phyloP scores from a whole-genome alignment of 2,888 invertebrate species.

The Cephus rjabovi region DNA sequence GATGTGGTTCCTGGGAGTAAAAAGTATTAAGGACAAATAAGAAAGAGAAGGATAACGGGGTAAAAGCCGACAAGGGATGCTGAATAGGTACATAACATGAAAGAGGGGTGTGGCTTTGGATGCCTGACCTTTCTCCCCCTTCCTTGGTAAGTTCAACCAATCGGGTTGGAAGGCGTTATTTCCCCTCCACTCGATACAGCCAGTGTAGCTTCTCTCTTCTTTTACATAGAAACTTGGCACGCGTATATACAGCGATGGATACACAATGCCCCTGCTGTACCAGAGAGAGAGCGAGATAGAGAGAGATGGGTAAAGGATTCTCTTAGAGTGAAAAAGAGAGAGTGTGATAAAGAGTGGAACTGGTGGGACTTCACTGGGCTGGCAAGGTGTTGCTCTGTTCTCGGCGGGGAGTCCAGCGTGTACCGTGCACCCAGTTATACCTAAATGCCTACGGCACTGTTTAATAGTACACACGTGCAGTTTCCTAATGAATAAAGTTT shows the following conservation, averaged over 20 bases:
- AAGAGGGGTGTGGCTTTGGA: neutral
- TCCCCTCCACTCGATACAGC: constrained; percentile 18
- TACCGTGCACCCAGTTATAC: constrained; percentile 51
- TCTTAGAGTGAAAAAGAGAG: constrained; percentile 5
- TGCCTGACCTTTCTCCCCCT: neutral
- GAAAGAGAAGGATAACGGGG: neutral
- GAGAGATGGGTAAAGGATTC: constrained; percentile 12
- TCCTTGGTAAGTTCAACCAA: neutral
- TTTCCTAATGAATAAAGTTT: constrained; percentile 14
- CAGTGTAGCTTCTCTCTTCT: neutral
- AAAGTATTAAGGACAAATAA: constrained; percentile 4
- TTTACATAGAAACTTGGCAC: neutral
- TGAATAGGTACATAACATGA: no score
- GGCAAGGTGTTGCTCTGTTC: constrained; percentile 44
- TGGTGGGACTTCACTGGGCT: constrained; percentile 23
- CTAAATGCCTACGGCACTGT: constrained; percentile 47
- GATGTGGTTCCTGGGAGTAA: neutral
- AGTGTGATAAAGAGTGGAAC: neutral
- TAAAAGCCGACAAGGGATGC: neutral
- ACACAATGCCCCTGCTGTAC: constrained; percentile 32
- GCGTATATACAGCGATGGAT: constrained; percentile 17
- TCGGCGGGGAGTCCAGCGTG: constrained; percentile 54
- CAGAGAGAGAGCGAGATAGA: constrained; percentile 29
- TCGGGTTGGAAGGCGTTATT: constrained; percentile 12
- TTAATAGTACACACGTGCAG: constrained; percentile 48